Evolutionary conservation across 1,140 invertebrate species (phyloP).

Genomic region (Pachypeltis micranthus): DNA sequence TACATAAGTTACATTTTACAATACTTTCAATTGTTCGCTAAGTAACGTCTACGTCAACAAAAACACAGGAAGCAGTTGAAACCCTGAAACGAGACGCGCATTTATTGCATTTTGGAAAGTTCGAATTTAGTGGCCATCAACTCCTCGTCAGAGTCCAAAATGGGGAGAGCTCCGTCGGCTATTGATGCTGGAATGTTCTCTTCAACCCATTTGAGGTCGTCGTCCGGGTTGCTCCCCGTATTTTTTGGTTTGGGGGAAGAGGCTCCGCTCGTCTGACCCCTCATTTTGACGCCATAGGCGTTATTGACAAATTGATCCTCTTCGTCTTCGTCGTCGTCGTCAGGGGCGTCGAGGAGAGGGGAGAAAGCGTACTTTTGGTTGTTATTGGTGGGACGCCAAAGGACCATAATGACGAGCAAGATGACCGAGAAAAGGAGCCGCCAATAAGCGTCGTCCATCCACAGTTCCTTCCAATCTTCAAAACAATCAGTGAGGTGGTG

Average conservation of each 20-base stretch:
- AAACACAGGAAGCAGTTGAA: too few species aligned
- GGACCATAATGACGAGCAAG: constrained; percentile 80
- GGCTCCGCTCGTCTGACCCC: constrained; percentile 32
- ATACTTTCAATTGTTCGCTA: too few species aligned
- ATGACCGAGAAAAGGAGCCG: constrained; percentile 80
- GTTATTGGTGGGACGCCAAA: constrained; percentile 88
- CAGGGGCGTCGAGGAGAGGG: constrained; percentile 72
- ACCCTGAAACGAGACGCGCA: too few species aligned
- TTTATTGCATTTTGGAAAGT: constrained; percentile 75
- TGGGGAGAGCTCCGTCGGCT: constrained; percentile 58
- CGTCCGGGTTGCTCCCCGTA: constrained; percentile 43
- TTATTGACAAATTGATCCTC: constrained; percentile 71
- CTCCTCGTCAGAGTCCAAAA: constrained; percentile 82
- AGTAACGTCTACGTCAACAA: too few species aligned
- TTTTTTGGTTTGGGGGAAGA: constrained; percentile 29
- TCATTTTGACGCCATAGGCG: constrained; percentile 71
- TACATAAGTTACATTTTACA: too few species aligned
- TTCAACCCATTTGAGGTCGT: constrained; percentile 82
- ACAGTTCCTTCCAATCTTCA: constrained; percentile 80
- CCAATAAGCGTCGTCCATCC: constrained; percentile 91
- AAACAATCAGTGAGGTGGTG: constrained; percentile 57
- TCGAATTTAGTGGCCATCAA: constrained; percentile 79
- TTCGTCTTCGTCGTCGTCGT: constrained; percentile 63
- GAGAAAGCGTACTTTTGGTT: constrained; percentile 93
- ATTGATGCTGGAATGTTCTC: constrained; percentile 74